Evolutionary conservation across 1,140 invertebrate genomes (phyloP), one percentile per base, ranked within the genome.

Genomic region (Apis florea): DNA sequence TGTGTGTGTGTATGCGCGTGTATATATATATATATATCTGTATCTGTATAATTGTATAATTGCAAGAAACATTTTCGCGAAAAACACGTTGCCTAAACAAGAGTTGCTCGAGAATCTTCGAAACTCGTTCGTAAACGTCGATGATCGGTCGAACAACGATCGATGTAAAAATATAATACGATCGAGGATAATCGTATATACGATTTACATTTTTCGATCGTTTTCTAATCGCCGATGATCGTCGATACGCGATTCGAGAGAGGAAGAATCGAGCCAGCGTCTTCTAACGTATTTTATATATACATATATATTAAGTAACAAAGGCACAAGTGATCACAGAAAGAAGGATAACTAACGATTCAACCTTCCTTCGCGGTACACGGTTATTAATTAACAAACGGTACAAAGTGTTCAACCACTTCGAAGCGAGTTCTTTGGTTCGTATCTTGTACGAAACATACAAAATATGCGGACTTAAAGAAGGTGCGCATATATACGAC

Each of bases 281-380:
- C 63, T n/a, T 49, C 49, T 71, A 71, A n/a, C 9, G 31, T 40
- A 53, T 58, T 68, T n/a, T n/a, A n/a, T n/a, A n/a, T n/a, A n/a
- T n/a, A n/a, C n/a, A n/a, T n/a, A 68, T 13, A 66, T 49, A 66
- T 58, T 47, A 67, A 47, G 53, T 75, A 61, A 68, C 63, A 47
- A 82, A 82, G 73, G 79, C 79, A 82, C 72, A 58, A 53, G 66
- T 68, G 66, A 77, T 82, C 79, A 77, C 79, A 82, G 72, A 58
- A 69, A 63, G 66, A 76, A 58, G 72, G 54, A 68, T n/a, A 67
- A 24, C 19, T 26, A n/a, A n/a, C 74, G 4, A 8, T 53, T 70
- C 74, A 49, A 82, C 73, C 80, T 82, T 82, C 74, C 74, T 24
- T 64, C 64, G 79, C 56, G 59, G 59, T 82, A 61, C 47, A 47